Conservation (phyloP, 1,140 invertebrate species). For the Coenobita brevimanus region DNA sequence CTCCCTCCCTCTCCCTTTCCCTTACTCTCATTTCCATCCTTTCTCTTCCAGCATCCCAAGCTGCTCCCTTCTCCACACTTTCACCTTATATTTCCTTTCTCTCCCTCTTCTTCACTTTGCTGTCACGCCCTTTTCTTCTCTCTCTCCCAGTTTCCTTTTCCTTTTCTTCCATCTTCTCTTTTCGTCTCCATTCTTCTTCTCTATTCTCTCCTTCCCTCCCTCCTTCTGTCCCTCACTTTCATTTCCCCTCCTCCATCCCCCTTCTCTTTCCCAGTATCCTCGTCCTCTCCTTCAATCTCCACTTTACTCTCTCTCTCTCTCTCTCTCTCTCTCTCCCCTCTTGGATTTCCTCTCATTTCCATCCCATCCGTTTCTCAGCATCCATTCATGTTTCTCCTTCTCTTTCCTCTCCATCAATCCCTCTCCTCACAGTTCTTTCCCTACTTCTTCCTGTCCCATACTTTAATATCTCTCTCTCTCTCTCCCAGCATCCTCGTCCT, state of each 20-base stretch:
- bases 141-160: not conserved
- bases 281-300: too few relatives aligned
- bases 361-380: too few relatives aligned
- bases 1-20: constrained; percentile 9
- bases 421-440: not conserved
- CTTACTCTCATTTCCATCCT: not conserved
- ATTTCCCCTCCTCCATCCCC: too few relatives aligned
- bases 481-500: not conserved
- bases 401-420: too few relatives aligned
- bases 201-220: not conserved
- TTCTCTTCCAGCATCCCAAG: not conserved
- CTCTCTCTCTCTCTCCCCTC: too few relatives aligned
- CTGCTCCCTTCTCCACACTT: not conserved
- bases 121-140: not conserved
- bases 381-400: too few relatives aligned
- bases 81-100: not conserved
- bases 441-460: not conserved
- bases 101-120: not conserved
- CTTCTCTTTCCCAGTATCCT: too few relatives aligned
- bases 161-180: not conserved
- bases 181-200: too few relatives aligned
- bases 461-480: not conserved
- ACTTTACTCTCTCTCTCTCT: too few relatives aligned
- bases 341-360: too few relatives aligned
- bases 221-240: not conserved